These are phyloP conservation scores for Macrosoma leucophasiata DNA, from an alignment of 2,888 invertebrate genomes.

Conservation along the genomic window DNA sequence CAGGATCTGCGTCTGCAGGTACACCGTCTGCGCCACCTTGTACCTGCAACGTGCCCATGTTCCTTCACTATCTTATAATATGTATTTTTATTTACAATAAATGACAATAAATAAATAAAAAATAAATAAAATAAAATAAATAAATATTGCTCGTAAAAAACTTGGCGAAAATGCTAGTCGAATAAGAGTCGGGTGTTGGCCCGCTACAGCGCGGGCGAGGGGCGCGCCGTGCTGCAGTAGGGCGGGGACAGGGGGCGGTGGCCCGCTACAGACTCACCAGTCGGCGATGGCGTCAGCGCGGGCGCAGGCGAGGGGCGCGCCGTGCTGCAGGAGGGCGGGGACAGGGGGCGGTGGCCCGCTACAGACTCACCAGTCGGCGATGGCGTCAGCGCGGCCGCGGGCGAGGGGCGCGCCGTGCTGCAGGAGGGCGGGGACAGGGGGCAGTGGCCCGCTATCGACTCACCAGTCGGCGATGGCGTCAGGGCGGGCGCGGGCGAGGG, in stretches of 20 bases:
- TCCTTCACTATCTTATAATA: not conserved
- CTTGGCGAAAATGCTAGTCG: too few relatives aligned
- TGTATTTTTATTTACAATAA: too few relatives aligned
- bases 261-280: conserved; percentile 76
- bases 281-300: conserved; percentile 87
- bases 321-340: conserved; percentile 81
- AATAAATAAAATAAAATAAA: too few relatives aligned
- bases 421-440: conserved; percentile 80
- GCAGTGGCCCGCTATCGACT: too few relatives aligned
- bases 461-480: conserved; percentile 87
- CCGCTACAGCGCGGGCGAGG: too few relatives aligned
- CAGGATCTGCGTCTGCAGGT: conserved; percentile 87
- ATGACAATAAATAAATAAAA: too few relatives aligned
- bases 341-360: conserved; percentile 83
- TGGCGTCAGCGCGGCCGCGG: conserved; percentile 83
- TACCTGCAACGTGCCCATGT: conserved; percentile 56
- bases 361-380: conserved; percentile 83
- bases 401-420: conserved; percentile 84
- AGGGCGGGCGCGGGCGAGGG: conserved; percentile 84
- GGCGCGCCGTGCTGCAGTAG: too few relatives aligned
- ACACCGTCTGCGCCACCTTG: conserved; percentile 91
- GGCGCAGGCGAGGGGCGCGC: conserved; percentile 83
- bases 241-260: too few relatives aligned
- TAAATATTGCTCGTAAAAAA: too few relatives aligned
- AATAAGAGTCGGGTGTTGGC: too few relatives aligned